Base-by-base conservation (phyloP, 1,140 invertebrate species). In the Chrysomallon squamiferum region DNA sequence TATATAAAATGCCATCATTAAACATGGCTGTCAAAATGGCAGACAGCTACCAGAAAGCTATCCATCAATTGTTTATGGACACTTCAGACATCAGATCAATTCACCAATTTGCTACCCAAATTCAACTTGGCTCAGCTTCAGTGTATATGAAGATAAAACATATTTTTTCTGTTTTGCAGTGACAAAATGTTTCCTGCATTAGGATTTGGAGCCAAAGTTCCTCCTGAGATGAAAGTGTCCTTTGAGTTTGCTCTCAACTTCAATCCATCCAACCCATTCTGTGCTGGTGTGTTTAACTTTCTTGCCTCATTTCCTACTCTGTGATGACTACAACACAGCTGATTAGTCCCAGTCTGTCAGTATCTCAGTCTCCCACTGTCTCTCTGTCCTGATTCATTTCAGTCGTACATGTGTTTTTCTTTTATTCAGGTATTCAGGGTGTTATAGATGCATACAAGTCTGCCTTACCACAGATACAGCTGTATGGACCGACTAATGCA, bases 401-500 rank as follows among this genome's bases (percentile, higher is more conserved):
- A n/a, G n/a, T n/a, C n/a, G n/a, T n/a, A n/a, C n/a, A n/a, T n/a
- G n/a, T 27, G 15, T 43, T 5, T 22, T 54, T n/a, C 3, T 35
- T 13, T 65, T 33, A 64, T 66, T 29, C 74, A 76, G 86, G 87
- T 20, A 80, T 88, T 27, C 71, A 81, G 32, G 88, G 88, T 6
- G 68, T 88, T 41, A 58, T 88, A 35, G 75, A 85, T 29, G 87
- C 87, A 1, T 88, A 88, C 68, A 67, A 77, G 50, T 75, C 82
- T 47, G 81, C 85, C 59, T 72, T 88, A 9, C 65, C 35, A 3
- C 38, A 60, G 11, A 62, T 71, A 6, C 87, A 89, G 72, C 80
- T 91, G 20, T 90, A 88, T 75, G 90, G 90, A 22, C 90, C 90
- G 52, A 91, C 90, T 3, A 90, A 90, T 74, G 91, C 91, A 76